Percentiles rank a stretch among this genome's conserved stretches.
These are phyloP conservation scores for Tetramorium alpestre DNA, from an alignment of 1,140 invertebrate species.

Conservation along the genomic window DNA sequence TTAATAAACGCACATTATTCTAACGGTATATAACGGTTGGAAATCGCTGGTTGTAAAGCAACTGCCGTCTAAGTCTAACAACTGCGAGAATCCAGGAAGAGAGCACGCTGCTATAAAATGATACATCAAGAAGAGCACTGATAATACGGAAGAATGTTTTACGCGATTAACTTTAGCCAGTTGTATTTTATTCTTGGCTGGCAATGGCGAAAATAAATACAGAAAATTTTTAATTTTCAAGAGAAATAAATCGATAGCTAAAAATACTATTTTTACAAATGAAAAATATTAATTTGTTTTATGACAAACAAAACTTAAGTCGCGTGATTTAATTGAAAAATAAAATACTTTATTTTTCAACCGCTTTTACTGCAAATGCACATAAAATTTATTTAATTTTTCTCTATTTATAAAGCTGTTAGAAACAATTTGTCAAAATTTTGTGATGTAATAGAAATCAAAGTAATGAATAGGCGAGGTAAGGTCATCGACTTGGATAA, in stretches of 20 bases:
- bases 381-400: not conserved
- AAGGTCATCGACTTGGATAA: slow-evolving; percentile 31
- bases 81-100: slow-evolving; percentile 68
- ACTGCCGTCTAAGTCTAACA: slow-evolving; percentile 61
- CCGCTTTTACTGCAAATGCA: not conserved
- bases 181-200: slow-evolving; percentile 2
- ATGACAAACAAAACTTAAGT: not conserved
- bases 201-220: not conserved
- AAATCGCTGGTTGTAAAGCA: slow-evolving; percentile 72
- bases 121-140: slow-evolving; percentile 24
- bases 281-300: not conserved
- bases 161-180: not conserved
- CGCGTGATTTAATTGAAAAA: not conserved
- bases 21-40: slow-evolving; percentile 80
- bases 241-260: not conserved
- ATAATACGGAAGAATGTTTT: slow-evolving; percentile 45
- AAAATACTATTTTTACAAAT: not conserved
- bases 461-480: not conserved
- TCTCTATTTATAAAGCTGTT: not conserved
- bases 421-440: not conserved
- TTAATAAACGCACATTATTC: slow-evolving; percentile 65
- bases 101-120: slow-evolving; percentile 10
- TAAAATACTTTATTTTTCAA: not conserved
- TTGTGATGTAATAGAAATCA: not conserved
- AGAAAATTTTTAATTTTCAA: not conserved